Evolutionary conservation across 35 echinoderm and acorn worm genomes (phyloP), one percentile per base, ranked within the genome.

Genomic region (Ptychodera flava): DNA sequence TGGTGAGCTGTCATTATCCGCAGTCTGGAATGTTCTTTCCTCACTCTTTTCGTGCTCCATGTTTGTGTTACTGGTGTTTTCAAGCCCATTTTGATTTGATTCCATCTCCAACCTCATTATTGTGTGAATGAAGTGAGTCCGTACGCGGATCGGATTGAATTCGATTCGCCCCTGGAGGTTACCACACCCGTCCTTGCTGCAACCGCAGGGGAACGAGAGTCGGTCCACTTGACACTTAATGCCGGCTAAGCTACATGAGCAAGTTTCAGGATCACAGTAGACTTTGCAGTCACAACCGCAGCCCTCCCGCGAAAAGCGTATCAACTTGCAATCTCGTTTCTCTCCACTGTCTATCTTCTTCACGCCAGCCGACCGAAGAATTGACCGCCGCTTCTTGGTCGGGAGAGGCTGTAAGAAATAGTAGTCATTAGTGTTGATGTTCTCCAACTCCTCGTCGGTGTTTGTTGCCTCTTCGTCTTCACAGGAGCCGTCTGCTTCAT

Each of bases 201-300:
- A 98, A 30, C 95, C 95, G 82, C 95, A 98, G 0, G 95, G 95
- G 82, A 98, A 98, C 0, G 95, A 94, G 79, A 94, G 80, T 38
- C 95, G 38, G 79, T 98, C 95, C 36, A 99, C 96, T 36, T 99
- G 96, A 75, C 96, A 99, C 81, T 99, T 99, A 52, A 99, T 99
- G 31, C 92, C 96, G 28, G 96, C 92, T 36, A 90, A 35, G 38
- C 85, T 90, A 52, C 96, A 99, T 45, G 86, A 78, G 75, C 96
- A 99, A 0, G 92, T 99, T 36, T 90, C 85, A n/a, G 96, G 96
- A 78, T 99, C 85, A 77, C 96, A 99, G 78, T 87, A 84, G 1
- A 83, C 85, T 31, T 87, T 84, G 36, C 96, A 99, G 37, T 99
- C 96, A 45, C 96, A 99, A 0, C 96, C 96, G 79, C 96, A 99